These are phyloP conservation scores for Drosophila setifemur DNA, from an alignment of 1,140 invertebrate genomes.

Conservation along the genomic window DNA sequence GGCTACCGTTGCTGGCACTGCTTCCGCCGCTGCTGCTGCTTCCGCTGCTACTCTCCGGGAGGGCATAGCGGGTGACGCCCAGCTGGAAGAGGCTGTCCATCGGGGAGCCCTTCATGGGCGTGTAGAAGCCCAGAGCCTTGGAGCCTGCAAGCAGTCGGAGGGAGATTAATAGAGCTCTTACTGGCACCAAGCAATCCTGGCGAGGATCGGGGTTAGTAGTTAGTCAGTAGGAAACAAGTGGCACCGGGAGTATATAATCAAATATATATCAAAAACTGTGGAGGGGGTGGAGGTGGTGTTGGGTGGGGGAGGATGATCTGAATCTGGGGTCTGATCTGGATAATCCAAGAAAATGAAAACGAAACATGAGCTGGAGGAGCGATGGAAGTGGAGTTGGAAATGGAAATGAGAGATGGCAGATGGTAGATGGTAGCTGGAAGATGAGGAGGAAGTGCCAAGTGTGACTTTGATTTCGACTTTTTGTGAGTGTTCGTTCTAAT, in stretches of 20 bases:
- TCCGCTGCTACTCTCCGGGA: conserved; percentile 47
- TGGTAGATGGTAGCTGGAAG: conserved; percentile 9
- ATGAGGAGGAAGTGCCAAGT: conserved; percentile 30
- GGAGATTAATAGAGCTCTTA: not conserved
- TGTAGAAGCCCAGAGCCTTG: conserved; percentile 84
- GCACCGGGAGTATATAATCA: conserved; percentile 18
- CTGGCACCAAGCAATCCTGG: not conserved
- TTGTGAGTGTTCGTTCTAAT: conserved; percentile 27
- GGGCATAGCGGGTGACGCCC: conserved; percentile 84
- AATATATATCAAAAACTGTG: not conserved
- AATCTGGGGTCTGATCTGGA: conserved; percentile 20
- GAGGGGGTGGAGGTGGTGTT: not conserved
- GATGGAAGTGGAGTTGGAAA: conserved; percentile 1
- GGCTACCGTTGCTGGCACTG: conserved; percentile 26
- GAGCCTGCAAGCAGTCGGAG: conserved; percentile 66
- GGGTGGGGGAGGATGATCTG: not conserved
- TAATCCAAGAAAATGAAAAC: conserved; percentile 29
- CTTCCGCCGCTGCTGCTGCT: conserved; percentile 40
- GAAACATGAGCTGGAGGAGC: conserved; percentile 8
- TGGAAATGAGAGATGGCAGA: conserved; percentile 23
- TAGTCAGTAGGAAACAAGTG: conserved; percentile 25
- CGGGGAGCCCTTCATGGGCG: conserved; percentile 84
- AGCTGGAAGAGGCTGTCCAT: conserved; percentile 85
- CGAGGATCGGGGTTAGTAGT: not conserved
- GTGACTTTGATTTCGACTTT: conserved; percentile 8